Base-by-base conservation (phyloP, 1,140 invertebrate genomes). In the Ostrea edulis region DNA sequence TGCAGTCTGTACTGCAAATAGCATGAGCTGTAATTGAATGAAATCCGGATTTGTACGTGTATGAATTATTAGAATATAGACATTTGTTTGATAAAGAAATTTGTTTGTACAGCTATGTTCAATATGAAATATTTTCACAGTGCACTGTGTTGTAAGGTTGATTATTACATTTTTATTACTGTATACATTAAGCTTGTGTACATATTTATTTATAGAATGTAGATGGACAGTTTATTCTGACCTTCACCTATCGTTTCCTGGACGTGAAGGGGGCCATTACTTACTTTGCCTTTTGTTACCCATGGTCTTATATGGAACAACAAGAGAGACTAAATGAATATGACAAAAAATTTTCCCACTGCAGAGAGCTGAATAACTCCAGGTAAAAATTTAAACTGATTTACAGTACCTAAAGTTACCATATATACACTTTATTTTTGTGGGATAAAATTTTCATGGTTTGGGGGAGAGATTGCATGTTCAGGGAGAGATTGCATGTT, bases 251-350 rank as follows among this genome's bases (percentile, higher is more conserved):
- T 93, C 95, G 96, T 20, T 97, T 97, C 53, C 96, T 97, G 53
- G 97, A 97, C 89, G 97, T 97, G 93, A 92, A 95, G 35, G 96
- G 96, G 91, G 96, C 97, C 5, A 96, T 96, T 17, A 97, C 97
- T 29, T 98, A 98, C 95, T 97, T 98, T 96, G 98, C 98, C 0
- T 99, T 98, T 94, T 98, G 98, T 51, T 98, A 97, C 95, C 98
- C 98, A 25, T 98, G 97, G 95, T 97, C 97, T 0, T 98, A 98
- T 93, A 95, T 96, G 0, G 97, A 98, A 92, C 95, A 97, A 77
- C 97, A 97, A 95, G 96, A 96, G 87, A 96, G 96, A 91, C 93
- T 97, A 20, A 95, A 95, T 86, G 95, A 95, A 68, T 95, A 97
- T 55, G 97, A 97, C 93, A 93, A 94, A 62, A 96, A 96, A 92